These are phyloP conservation scores for Sebastolobus alascanus DNA, from an alignment of 2,797 vertebrate species.

Conservation along the genomic window DNA sequence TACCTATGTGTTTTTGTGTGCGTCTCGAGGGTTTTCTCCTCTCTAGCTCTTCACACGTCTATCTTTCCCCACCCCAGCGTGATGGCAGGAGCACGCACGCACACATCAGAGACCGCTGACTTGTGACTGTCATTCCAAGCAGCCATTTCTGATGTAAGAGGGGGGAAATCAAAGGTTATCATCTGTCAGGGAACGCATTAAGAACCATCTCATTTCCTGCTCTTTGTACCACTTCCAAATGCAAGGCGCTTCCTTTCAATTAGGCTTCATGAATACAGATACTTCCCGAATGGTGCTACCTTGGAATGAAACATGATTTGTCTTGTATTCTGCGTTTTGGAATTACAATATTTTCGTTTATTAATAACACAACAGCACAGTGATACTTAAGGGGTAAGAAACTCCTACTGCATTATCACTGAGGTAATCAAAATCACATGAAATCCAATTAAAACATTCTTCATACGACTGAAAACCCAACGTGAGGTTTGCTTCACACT, in stretches of 20 bases:
- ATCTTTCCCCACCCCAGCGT: slow-evolving; percentile 12
- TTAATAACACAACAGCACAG: slow-evolving; percentile 13
- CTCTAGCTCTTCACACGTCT: slow-evolving; percentile 44
- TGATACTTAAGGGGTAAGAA: slow-evolving; percentile 24
- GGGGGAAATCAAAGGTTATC: slow-evolving; percentile 81
- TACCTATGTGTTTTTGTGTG: slow-evolving; percentile 18
- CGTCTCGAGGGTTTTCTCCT: slow-evolving; percentile 46
- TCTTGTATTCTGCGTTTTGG: slow-evolving; percentile 37
- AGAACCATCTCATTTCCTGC: slow-evolving; percentile 73
- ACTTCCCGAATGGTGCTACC: slow-evolving; percentile 35
- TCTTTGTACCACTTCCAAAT: slow-evolving; percentile 70
- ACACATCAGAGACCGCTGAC: slow-evolving; percentile 70
- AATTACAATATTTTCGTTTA: slow-evolving; percentile 33
- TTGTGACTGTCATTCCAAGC: slow-evolving; percentile 77
- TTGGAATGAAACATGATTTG: slow-evolving; percentile 46
- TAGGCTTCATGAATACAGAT: slow-evolving; percentile 72
- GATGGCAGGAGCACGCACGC: slow-evolving; percentile 12
- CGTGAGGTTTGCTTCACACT: slow-evolving; percentile 23
- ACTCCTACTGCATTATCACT: not conserved
- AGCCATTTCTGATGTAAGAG: slow-evolving; percentile 76
- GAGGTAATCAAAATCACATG: slow-evolving; percentile 5
- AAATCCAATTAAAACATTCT: slow-evolving; percentile 22
- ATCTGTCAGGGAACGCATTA: slow-evolving; percentile 72
- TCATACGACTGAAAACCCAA: slow-evolving; percentile 2
- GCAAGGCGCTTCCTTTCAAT: slow-evolving; percentile 76